These are phyloP conservation scores for Sinella curviseta DNA, from an alignment of 1,140 invertebrate species.

Conservation along the genomic window DNA sequence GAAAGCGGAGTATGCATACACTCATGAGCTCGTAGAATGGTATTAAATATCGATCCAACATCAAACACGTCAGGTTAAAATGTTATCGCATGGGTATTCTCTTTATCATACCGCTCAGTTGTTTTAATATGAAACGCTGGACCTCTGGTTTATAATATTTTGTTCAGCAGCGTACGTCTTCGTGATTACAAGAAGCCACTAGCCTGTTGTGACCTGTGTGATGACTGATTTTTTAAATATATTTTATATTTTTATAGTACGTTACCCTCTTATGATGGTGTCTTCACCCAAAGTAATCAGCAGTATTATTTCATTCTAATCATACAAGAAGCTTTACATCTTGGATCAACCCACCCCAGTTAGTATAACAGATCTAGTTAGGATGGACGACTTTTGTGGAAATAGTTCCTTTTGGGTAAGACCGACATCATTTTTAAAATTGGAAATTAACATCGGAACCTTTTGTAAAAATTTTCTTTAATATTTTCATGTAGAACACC, in stretches of 20 bases:
- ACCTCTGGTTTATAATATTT: neutral
- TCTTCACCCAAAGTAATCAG: neutral
- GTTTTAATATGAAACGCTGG: neutral
- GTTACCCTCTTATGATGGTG: neutral
- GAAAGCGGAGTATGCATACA: too few relatives aligned
- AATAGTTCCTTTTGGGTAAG: conserved; percentile 14
- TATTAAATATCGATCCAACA: neutral
- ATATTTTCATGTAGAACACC: conserved; percentile 61
- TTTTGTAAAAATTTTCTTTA: neutral
- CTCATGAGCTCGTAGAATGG: too few relatives aligned
- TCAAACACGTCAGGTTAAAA: neutral
- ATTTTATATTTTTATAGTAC: neutral
- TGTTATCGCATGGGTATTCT: neutral
- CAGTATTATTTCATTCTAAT: neutral
- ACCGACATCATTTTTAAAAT: neutral
- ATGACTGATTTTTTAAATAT: too few relatives aligned
- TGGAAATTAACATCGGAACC: neutral
- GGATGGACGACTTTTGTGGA: conserved; percentile 22
- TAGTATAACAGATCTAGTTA: neutral
- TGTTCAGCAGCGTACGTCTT: neutral
- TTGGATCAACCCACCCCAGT: neutral
- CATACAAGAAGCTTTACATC: neutral
- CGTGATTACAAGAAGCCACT: neutral
- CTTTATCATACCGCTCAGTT: neutral
- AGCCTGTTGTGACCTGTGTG: too few relatives aligned